Conservation (phyloP, 2,888 invertebrate species). For the Oeneis ivallda region DNA sequence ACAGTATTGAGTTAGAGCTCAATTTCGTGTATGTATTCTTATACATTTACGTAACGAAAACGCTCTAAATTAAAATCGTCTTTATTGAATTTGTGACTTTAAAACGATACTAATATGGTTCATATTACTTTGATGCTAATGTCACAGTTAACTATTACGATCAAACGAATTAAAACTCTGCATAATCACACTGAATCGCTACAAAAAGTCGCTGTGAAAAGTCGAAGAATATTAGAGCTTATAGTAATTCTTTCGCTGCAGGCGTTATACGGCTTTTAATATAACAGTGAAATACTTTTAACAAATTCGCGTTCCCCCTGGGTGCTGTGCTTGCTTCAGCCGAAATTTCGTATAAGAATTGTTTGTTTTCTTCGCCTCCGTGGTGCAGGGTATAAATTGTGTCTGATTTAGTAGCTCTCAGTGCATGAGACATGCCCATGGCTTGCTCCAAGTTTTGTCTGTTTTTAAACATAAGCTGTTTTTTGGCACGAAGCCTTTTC, state of each 20-base stretch:
- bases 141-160: no score
- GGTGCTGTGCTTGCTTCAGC: constrained; percentile 14
- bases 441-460: constrained; percentile 28
- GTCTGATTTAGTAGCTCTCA: constrained; percentile 30
- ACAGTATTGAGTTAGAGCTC: no score
- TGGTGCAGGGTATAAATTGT: constrained; percentile 29
- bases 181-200: no score
- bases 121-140: no score
- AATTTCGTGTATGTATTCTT: no score
- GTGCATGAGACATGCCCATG: constrained; percentile 29
- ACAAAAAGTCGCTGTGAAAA: no score
- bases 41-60: no score
- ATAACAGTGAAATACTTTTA: constrained; percentile 15
- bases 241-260: background rate
- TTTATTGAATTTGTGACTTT: no score
- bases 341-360: constrained; percentile 18
- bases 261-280: background rate
- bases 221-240: no score
- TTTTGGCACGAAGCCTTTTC: constrained; percentile 7
- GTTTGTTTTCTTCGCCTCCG: constrained; percentile 24
- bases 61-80: no score
- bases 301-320: constrained; percentile 5
- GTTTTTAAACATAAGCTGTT: constrained; percentile 24
- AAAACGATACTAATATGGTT: no score
- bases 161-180: no score